Evolutionary conservation across 2,797 vertebrate species (phyloP).

Genomic region (Xerus rutilus): DNA sequence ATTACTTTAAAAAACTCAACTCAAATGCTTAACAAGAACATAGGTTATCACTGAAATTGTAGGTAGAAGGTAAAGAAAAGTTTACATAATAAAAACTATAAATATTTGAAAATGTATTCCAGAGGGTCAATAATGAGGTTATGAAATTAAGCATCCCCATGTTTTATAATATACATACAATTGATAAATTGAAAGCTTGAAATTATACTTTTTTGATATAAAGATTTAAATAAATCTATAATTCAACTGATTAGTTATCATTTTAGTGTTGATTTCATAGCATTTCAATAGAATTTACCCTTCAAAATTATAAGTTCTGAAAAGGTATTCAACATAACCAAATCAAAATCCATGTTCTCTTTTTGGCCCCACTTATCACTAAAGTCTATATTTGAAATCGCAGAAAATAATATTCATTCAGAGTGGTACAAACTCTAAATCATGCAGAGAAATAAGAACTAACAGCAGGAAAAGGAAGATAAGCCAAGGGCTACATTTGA

Average conservation of each 20-base stretch:
- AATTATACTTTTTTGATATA: not conserved
- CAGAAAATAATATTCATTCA: not conserved
- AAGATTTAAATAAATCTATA: not conserved
- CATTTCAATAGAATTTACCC: not conserved
- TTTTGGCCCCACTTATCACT: not conserved
- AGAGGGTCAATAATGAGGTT: not conserved
- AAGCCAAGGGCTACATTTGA: not conserved
- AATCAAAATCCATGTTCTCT: not conserved
- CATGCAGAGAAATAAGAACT: not conserved
- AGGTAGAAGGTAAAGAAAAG: not conserved
- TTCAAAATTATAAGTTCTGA: conserved; percentile 22
- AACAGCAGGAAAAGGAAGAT: not conserved
- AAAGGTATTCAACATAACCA: not conserved
- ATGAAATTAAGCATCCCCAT: not conserved
- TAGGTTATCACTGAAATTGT: not conserved
- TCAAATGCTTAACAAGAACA: not conserved
- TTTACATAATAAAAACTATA: not conserved
- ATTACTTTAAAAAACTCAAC: not conserved
- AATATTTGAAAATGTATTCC: not conserved
- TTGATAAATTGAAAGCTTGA: not conserved
- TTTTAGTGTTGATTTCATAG: conserved; percentile 3
- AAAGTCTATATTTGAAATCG: not conserved
- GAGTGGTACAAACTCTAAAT: not conserved
- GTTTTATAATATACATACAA: not conserved
- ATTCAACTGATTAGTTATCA: not conserved